Conservation (phyloP, 2,113 vertebrate species). For the Boleophthalmus pectinirostris region DNA sequence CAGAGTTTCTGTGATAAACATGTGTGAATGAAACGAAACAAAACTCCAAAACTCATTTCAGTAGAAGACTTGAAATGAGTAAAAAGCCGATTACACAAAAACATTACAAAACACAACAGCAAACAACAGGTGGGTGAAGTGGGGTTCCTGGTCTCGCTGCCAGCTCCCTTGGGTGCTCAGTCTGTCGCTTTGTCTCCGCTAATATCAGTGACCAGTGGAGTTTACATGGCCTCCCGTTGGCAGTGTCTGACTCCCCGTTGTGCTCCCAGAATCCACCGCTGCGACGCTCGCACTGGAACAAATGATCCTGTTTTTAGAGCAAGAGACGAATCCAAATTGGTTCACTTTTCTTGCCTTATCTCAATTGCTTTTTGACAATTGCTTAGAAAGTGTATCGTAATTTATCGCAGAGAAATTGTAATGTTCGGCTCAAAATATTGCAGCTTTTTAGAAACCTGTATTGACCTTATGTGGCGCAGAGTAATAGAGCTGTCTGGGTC, state of each 20-base stretch:
- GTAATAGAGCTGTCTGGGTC: neutral
- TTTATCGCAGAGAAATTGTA: neutral
- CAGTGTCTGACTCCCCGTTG: constrained; percentile 26
- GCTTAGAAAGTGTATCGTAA: neutral
- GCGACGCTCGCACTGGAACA: constrained; percentile 30
- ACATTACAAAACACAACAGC: too few species aligned
- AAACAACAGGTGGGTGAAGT: neutral
- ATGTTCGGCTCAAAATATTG: neutral
- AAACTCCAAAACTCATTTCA: too few species aligned
- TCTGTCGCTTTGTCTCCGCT: constrained; percentile 35
- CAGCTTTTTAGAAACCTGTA: neutral
- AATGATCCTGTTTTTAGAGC: constrained; percentile 32
- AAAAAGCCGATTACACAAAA: too few species aligned
- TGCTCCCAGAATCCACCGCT: constrained; percentile 37
- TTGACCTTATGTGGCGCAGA: neutral
- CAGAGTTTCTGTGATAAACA: too few species aligned
- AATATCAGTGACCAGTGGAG: constrained; percentile 27
- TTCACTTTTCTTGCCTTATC: neutral
- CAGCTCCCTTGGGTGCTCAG: constrained; percentile 36
- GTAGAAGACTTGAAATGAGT: too few species aligned
- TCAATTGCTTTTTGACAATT: neutral
- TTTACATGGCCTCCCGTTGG: constrained; percentile 38
- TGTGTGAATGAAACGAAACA: too few species aligned
- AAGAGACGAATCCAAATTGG: neutral
- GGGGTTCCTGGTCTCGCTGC: constrained; percentile 16